These are phyloP conservation scores for Cygnus olor DNA, from an alignment of 2,797 vertebrate genomes.

Conservation along the genomic window DNA sequence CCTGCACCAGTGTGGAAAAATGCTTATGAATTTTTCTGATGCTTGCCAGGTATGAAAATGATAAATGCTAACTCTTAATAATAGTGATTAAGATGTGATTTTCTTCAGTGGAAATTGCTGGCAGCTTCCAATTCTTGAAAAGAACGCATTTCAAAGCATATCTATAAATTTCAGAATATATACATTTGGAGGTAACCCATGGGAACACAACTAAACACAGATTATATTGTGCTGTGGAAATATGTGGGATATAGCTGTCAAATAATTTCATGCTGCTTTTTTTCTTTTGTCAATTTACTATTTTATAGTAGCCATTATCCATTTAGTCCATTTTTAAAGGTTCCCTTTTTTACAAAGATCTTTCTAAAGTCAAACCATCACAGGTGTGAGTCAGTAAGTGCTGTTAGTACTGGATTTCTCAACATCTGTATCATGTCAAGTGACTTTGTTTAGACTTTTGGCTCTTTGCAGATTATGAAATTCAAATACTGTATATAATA, in stretches of 20 bases:
- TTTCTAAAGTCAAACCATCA: not conserved
- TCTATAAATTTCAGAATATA: not conserved
- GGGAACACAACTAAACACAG: conserved; percentile 17
- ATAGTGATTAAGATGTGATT: not conserved
- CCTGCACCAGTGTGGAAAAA: not conserved
- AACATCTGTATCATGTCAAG: not conserved
- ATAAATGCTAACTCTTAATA: not conserved
- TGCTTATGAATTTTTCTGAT: not conserved
- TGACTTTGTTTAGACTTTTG: not conserved
- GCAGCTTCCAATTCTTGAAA: not conserved
- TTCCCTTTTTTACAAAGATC: not conserved
- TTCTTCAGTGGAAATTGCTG: not conserved
- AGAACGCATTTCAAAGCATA: not conserved
- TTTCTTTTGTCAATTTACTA: not conserved
- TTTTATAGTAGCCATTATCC: not conserved
- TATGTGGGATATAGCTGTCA: conserved; percentile 18
- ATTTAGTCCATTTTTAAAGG: not conserved
- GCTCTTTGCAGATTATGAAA: not conserved
- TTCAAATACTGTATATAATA: not conserved
- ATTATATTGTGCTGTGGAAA: not conserved
- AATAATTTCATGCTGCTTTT: conserved; percentile 18
- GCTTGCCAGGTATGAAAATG: not conserved
- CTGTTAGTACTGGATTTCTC: not conserved
- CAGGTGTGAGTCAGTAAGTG: not conserved
- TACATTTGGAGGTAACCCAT: not conserved